Evolutionary conservation across 2,888 invertebrate genomes (phyloP).

Genomic region (Noctua pronuba): DNA sequence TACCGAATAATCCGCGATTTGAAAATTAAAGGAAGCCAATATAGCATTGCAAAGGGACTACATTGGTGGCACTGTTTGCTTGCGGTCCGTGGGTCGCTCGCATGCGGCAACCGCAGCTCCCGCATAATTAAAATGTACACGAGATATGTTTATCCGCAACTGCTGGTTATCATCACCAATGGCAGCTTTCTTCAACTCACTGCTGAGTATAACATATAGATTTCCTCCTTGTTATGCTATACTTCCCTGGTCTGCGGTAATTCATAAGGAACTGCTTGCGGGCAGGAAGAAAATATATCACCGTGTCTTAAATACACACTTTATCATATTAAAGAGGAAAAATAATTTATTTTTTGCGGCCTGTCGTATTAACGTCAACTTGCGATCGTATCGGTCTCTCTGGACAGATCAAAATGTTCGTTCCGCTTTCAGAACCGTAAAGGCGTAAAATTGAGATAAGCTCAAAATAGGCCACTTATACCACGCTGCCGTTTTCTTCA

Average conservation of each 20-base stretch:
- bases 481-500: slow-evolving; percentile 40
- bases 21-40: background rate
- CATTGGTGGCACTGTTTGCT: too few relatives aligned
- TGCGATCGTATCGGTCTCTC: slow-evolving; percentile 82
- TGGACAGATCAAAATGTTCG: slow-evolving; percentile 83
- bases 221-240: background rate
- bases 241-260: background rate
- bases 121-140: background rate
- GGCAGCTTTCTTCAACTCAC: background rate
- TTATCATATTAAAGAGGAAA: slow-evolving; percentile 45
- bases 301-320: slow-evolving; percentile 16
- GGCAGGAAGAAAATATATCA: background rate
- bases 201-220: background rate
- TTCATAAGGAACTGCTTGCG: background rate
- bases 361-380: slow-evolving; percentile 84
- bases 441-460: slow-evolving; percentile 85
- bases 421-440: slow-evolving; percentile 80
- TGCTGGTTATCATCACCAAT: background rate
- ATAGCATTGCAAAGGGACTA: background rate
- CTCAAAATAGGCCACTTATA: slow-evolving; percentile 72
- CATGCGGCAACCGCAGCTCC: background rate
- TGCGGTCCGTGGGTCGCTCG: background rate
- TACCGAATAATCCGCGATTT: background rate
- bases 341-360: slow-evolving; percentile 70
- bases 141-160: background rate